These are phyloP conservation scores for Lycorma delicatula DNA, from an alignment of 1,140 invertebrate species.

Conservation along the genomic window DNA sequence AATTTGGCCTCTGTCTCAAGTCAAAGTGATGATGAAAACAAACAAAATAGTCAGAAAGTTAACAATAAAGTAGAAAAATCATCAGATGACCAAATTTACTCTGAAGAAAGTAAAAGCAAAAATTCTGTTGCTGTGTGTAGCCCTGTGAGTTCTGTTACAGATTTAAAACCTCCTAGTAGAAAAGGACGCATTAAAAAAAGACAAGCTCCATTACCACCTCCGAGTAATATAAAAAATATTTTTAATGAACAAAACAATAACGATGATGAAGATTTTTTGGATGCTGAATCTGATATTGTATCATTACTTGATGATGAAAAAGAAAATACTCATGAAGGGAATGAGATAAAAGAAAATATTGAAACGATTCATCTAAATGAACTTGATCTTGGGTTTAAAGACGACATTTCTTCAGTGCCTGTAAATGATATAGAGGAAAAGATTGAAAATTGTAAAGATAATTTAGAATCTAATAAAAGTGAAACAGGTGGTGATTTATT, in stretches of 20 bases:
- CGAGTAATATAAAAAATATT: background rate
- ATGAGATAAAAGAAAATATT: background rate
- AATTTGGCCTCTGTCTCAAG: no score
- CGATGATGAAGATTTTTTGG: background rate
- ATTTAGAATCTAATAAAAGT: background rate
- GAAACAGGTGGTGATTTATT: background rate
- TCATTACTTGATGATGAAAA: no score
- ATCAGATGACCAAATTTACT: background rate
- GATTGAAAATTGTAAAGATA: background rate
- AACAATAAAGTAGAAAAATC: background rate
- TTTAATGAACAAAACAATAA: background rate
- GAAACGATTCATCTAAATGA: background rate
- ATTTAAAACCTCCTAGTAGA: background rate
- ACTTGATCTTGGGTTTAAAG: background rate
- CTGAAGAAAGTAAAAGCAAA: background rate
- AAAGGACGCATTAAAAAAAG: background rate
- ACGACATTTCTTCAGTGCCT: background rate
- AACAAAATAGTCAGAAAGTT: background rate
- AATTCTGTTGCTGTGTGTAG: background rate
- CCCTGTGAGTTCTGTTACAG: no score
- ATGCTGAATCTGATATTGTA: constrained; percentile 1
- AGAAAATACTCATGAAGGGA: no score
- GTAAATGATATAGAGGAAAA: background rate
- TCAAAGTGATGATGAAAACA: background rate
- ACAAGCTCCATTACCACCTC: background rate